Base-by-base conservation (phyloP, 2,797 vertebrate species). In the Poeciliopsis paucimaculata region DNA sequence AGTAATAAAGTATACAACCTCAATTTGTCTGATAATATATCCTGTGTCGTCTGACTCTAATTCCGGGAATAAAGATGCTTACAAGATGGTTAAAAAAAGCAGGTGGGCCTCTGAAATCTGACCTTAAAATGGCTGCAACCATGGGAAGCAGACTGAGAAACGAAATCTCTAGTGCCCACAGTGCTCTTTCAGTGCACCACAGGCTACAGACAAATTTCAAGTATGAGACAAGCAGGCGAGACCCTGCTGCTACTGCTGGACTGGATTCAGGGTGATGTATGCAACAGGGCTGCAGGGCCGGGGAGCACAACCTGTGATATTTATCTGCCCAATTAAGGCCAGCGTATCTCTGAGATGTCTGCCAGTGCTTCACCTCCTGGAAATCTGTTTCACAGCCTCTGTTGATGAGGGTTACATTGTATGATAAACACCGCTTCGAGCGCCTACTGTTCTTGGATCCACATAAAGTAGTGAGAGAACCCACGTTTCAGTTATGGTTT, bases 321-420 rank as follows among this genome's bases (percentile, higher is more conserved):
- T 92, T 92, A 91, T 95, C 93, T 93, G 88, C 82, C 95, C 95
- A 95, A 96, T 96, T 96, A 95, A 88, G 91, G 91, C 90, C 84
- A 84, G 84, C 81, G 92, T 85, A 88, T 90, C 86, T 83, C 85
- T 77, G 85, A 83, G 87, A 90, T 36, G 83, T 83, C 87, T 84
- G 88, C 85, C 89, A 87, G 88, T 87, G 88, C 72, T 74, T 88
- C 85, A 88, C 57, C 86, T 66, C 57, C 62, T 84, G 87, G 74
- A 83, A 89, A 90, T 89, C 86, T 77, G 85, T 88, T 91, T 83
- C 90, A 82, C 80, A 74, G 90, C 57, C 72, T 77, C 80, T 86
- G 88, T 60, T 87, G 88, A 88, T 87, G 87, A 84, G 87, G 84
- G 86, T 78, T 86, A 84, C 74, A 84, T 75, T 84, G 84, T 85